Percentiles rank a stretch among this genome's conserved stretches.
phyloP scores from a whole-genome alignment of 2,113 vertebrate species.

The Machaerirhynchus nigripectus region DNA sequence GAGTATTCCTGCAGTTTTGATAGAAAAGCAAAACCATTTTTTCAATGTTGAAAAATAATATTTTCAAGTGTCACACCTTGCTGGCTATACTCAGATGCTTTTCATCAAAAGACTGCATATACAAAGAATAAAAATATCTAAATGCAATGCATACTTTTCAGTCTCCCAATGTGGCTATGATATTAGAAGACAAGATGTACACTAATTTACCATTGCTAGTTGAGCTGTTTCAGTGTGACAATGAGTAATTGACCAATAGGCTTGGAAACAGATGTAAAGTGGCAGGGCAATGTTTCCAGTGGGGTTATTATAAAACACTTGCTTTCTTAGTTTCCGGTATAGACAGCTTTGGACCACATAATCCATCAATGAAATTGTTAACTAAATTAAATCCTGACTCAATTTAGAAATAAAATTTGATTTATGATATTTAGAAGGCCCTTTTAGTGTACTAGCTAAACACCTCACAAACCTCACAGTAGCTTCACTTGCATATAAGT shows the following conservation, averaged over 20 bases:
- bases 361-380: constrained; percentile 26
- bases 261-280: constrained; percentile 20
- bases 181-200: neutral
- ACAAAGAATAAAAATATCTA: neutral
- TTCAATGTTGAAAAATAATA: neutral
- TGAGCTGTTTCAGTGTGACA: neutral
- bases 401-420: constrained; percentile 17
- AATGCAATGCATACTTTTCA: neutral
- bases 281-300: neutral
- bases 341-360: neutral
- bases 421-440: neutral
- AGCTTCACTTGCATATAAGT: neutral
- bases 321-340: constrained; percentile 1
- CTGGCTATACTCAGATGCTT: neutral
- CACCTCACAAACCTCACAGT: neutral
- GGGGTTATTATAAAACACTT: constrained; percentile 15
- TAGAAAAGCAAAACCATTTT: neutral
- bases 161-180: neutral
- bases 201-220: constrained; percentile 10
- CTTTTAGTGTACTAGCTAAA: neutral
- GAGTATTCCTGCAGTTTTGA: neutral
- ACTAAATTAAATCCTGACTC: constrained; percentile 16
- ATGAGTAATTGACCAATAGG: neutral
- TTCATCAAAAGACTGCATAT: neutral
- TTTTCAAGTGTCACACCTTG: neutral